Percentiles rank a stretch among this genome's conserved stretches.
Evolutionary conservation across 2,797 vertebrate species (phyloP).

Genomic region (Sebastes minor): DNA sequence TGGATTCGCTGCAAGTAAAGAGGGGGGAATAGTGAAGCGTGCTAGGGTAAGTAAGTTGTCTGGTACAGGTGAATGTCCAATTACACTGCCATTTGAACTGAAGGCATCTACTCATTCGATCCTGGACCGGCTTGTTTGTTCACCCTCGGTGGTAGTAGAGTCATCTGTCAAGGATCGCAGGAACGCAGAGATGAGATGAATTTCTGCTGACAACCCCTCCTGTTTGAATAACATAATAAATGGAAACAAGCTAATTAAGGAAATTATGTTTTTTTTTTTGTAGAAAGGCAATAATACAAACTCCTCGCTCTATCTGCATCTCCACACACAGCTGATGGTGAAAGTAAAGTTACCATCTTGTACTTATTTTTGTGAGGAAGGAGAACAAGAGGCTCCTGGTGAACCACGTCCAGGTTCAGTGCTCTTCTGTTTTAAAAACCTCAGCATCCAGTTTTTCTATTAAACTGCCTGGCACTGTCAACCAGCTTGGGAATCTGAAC

Average conservation of each 20-base stretch:
- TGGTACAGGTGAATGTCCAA: slow-evolving; percentile 99
- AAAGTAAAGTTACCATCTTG: slow-evolving; percentile 65
- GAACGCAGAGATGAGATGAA: slow-evolving; percentile 85
- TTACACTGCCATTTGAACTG: slow-evolving; percentile 96
- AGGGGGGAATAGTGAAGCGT: slow-evolving; percentile 90
- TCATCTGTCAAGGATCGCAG: slow-evolving; percentile 86
- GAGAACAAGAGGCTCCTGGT: slow-evolving; percentile 80
- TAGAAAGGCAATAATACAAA: slow-evolving; percentile 24
- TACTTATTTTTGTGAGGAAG: slow-evolving; percentile 68
- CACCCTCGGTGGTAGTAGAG: slow-evolving; percentile 71
- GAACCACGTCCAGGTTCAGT: slow-evolving; percentile 84
- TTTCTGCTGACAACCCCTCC: slow-evolving; percentile 88
- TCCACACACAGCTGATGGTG: slow-evolving; percentile 23
- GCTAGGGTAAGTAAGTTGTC: slow-evolving; percentile 98
- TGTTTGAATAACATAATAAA: slow-evolving; percentile 87
- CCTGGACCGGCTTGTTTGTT: slow-evolving; percentile 86
- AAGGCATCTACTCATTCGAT: slow-evolving; percentile 89
- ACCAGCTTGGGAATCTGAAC: slow-evolving; percentile 89
- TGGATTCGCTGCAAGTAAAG: slow-evolving; percentile 99
- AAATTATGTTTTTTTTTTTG: slow-evolving; percentile 56
- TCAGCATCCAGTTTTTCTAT: slow-evolving; percentile 89
- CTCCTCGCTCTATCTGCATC: slow-evolving; percentile 14
- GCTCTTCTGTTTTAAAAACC: slow-evolving; percentile 85
- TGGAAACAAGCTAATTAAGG: slow-evolving; percentile 86
- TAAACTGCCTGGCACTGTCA: slow-evolving; percentile 89